Base-by-base conservation (phyloP, 2,888 invertebrate species). In the Anodontia alba region DNA sequence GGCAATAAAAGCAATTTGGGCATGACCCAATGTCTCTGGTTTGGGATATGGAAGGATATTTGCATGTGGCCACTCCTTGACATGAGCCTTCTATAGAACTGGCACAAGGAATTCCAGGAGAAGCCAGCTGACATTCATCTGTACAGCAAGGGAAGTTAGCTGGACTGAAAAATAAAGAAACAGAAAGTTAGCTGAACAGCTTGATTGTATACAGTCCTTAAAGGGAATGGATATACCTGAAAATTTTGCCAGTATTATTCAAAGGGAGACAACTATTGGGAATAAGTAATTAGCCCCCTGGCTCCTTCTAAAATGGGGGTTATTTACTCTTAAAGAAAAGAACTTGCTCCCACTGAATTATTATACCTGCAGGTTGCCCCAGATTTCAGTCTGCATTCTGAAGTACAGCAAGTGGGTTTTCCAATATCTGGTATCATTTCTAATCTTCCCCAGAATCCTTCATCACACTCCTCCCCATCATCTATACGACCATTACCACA, bases 361-460 rank as follows among this genome's bases (percentile, higher is more conserved):
- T 3, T 3, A 17, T 46, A 46, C 46, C 46, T 46, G 20, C 46
- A 46, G 17, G 46, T 20, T 20, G 46, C 98, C 98, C n/a, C n/a
- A 46, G 15, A 7, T 46, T 12, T 46, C 46, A 46, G 46, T 93
- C 97, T 97, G 93, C 99, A 99, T 93, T 97, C 97, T 94, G 98
- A 98, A 93, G 98, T 97, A 94, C 99, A 99, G 94, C 99, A 99
- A 93, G 98, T 98, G 93, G 98, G 98, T 90, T 86, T 82, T n/a
- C 84, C 88, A 62, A 91, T 86, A 12, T 38, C 38, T 8, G 38
- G 38, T 38, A 8, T 38, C 5, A 38, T 5, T 12, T 38, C 38
- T 12, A 38, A 5, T 12, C 80, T 85, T 92, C 98, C 98, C 3
- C 98, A 95, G 38, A 98, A 95, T 0, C 99, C 99, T 42, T 98